phyloP scores from a whole-genome alignment of 2,797 vertebrate species.

The Erethizon dorsatum region DNA sequence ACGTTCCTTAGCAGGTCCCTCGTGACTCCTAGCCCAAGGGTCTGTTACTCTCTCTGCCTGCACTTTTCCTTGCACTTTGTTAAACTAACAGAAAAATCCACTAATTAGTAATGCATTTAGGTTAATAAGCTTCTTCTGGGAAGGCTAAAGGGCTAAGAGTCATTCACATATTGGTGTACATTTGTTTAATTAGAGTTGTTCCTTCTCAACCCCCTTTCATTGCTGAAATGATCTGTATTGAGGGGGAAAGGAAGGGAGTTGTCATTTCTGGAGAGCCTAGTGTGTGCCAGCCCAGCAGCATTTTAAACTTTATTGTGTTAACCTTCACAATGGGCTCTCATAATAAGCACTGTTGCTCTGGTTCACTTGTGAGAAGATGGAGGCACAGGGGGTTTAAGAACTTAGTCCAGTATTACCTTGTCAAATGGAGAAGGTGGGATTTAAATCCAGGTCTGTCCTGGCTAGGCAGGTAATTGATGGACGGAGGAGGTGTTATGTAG shows the following conservation, averaged over 20 bases:
- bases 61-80: background rate
- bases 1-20: background rate
- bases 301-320: conserved; percentile 12
- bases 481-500: background rate
- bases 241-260: background rate
- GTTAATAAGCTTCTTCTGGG: conserved; percentile 73
- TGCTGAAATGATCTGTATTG: background rate
- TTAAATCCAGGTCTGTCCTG: background rate
- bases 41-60: background rate
- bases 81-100: conserved; percentile 54
- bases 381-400: background rate
- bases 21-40: background rate
- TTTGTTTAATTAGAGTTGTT: conserved; percentile 74
- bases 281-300: background rate
- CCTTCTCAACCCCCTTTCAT: background rate
- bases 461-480: background rate
- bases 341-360: background rate
- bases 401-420: background rate
- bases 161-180: conserved; percentile 51
- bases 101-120: conserved; percentile 70
- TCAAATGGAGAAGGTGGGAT: background rate
- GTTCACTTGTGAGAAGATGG: conserved; percentile 3
- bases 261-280: background rate
- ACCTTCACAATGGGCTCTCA: background rate
- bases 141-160: conserved; percentile 58